phyloP scores from a whole-genome alignment of 2,113 vertebrate genomes.

The Pyxicephalus adspersus region DNA sequence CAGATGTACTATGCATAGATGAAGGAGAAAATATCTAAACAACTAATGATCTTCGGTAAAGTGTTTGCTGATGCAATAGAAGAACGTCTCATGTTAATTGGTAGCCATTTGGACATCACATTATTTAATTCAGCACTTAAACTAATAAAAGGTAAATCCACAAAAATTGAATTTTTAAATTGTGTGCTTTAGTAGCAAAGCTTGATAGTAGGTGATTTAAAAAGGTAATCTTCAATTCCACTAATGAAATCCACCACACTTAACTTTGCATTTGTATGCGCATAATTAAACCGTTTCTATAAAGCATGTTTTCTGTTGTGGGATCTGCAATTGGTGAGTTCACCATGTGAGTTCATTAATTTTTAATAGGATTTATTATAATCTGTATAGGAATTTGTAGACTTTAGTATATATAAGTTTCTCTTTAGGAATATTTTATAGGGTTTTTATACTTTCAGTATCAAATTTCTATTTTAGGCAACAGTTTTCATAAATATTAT shows the following conservation, averaged over 20 bases:
- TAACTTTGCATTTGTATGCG: conserved; percentile 2
- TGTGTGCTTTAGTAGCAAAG: not conserved
- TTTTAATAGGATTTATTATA: not conserved
- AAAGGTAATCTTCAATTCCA: conserved; percentile 6
- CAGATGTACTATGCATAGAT: too few relatives aligned
- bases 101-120: too few relatives aligned
- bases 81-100: too few relatives aligned
- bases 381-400: not conserved
- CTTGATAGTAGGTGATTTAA: not conserved
- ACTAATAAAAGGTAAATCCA: not conserved
- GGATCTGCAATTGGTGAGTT: not conserved
- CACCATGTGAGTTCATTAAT: not conserved
- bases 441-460: not conserved
- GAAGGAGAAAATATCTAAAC: too few relatives aligned
- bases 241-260: conserved; percentile 8
- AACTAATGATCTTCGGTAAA: too few relatives aligned
- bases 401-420: not conserved
- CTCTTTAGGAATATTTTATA: not conserved
- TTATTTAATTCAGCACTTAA: too few relatives aligned
- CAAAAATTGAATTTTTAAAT: not conserved
- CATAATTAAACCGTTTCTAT: conserved; percentile 20
- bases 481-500: too few relatives aligned
- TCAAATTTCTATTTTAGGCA: too few relatives aligned
- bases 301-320: not conserved
- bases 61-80: too few relatives aligned